Percentiles rank a stretch among this genome's conserved stretches.
Conservation (phyloP, 1,140 invertebrate genomes). For the Campoletis sonorensis region DNA sequence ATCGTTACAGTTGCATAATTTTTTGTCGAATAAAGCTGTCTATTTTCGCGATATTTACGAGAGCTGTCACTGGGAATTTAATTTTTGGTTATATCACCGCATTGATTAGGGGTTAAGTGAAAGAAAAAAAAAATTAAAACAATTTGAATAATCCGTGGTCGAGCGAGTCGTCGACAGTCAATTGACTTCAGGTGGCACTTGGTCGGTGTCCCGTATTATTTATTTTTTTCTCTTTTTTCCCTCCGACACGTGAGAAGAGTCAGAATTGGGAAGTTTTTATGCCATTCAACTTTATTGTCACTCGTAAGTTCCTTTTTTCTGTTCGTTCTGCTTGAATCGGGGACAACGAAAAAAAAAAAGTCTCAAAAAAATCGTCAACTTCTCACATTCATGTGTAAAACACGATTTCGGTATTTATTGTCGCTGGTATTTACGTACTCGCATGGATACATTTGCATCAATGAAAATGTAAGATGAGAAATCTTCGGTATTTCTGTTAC, state of each 20-base stretch:
- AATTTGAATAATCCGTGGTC: constrained; percentile 16
- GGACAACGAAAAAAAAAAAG: background rate
- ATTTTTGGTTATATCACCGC: constrained; percentile 29
- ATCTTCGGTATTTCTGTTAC: background rate
- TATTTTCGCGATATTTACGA: background rate
- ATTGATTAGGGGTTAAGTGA: background rate
- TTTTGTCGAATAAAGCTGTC: constrained; percentile 19
- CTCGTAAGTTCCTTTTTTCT: background rate
- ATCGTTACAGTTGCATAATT: background rate
- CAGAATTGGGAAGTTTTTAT: background rate
- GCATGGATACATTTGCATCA: background rate
- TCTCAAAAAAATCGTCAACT: background rate
- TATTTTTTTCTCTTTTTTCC: constrained; percentile 3
- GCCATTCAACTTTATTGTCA: constrained; percentile 3
- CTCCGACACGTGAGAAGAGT: background rate
- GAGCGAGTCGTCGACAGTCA: background rate
- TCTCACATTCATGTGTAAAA: constrained; percentile 31
- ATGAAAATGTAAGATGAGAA: constrained; percentile 10
- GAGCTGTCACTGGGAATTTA: constrained; percentile 27
- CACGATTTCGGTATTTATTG: background rate
- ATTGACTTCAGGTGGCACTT: background rate
- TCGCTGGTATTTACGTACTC: background rate
- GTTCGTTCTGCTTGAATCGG: background rate
- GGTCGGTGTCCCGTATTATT: background rate
- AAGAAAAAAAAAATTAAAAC: constrained; percentile 17